phyloP scores from a whole-genome alignment of 2,797 vertebrate species.

The Anabacerthia variegaticeps region DNA sequence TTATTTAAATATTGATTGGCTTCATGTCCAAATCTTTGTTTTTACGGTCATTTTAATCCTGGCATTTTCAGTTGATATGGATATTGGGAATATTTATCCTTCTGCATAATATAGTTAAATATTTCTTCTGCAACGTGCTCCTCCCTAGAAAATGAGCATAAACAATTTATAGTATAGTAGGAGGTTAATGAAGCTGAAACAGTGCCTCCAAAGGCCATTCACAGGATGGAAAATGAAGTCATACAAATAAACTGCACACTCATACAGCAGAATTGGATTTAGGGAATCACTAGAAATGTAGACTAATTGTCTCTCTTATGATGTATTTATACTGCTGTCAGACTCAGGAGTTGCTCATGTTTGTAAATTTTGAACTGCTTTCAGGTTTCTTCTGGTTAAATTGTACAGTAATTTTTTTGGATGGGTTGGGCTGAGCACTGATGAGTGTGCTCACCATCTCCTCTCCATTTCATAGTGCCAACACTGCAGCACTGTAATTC shows the following conservation, averaged over 20 bases:
- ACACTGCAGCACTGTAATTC: background rate
- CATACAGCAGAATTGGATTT: background rate
- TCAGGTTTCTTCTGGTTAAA: background rate
- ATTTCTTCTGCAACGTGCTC: background rate
- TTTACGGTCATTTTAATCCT: background rate
- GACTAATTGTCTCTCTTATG: background rate
- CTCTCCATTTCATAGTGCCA: background rate
- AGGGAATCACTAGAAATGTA: background rate
- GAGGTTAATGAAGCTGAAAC: slow-evolving; percentile 56
- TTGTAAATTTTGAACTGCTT: background rate
- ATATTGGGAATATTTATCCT: slow-evolving; percentile 14
- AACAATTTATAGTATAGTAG: slow-evolving; percentile 19
- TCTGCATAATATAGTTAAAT: background rate
- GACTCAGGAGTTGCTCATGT: background rate
- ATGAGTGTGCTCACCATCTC: background rate
- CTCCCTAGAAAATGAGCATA: background rate
- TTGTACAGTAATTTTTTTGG: background rate
- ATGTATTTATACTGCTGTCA: background rate
- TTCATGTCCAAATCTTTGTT: background rate
- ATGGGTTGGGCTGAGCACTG: background rate
- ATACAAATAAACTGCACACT: background rate
- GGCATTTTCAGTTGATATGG: background rate
- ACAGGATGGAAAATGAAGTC: background rate
- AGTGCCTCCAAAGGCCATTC: background rate
- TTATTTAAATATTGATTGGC: background rate